These are phyloP conservation scores for rat (Rattus norvegicus) DNA, from an alignment of 2,113 vertebrate genomes.

Conservation along the genomic window GRCr8 NC_086026.1:129947001-129947500, in stretches of 20 bases:
- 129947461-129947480: fast-evolving
- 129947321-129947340: not conserved
- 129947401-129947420: no score
- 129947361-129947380: not conserved
- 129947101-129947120: not conserved
- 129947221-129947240: not conserved
- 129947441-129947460: not conserved
- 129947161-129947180: not conserved
- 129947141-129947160: not conserved
- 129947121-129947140: not conserved
- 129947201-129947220: not conserved
- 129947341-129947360: not conserved
- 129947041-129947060: fast-evolving
- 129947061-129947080: fast-evolving
- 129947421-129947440: fast-evolving
- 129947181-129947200: not conserved
- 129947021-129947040: fast-evolving
- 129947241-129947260: not conserved
- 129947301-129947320: not conserved
- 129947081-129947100: not conserved
- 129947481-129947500: not conserved
- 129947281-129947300: not conserved
- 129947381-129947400: not conserved
- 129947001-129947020: fast-evolving
- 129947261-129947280: not conserved